These are phyloP conservation scores for Ceuthmochares aereus DNA, from an alignment of 2,113 vertebrate species.

Conservation along the genomic window DNA sequence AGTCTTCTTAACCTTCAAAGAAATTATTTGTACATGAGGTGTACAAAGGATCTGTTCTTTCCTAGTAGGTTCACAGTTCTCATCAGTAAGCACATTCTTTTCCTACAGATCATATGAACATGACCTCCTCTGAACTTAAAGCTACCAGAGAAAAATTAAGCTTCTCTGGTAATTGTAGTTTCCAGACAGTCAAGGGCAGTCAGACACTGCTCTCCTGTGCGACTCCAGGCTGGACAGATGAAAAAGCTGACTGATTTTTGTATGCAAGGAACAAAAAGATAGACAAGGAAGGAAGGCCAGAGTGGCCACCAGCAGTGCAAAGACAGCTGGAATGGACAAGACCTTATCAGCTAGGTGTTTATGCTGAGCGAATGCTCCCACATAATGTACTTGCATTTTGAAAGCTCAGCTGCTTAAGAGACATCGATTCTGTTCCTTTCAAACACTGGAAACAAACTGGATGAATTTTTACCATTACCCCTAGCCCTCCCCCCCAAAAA, in stretches of 20 bases:
- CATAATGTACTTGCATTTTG: not conserved
- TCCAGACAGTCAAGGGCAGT: not conserved
- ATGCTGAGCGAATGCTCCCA: not conserved
- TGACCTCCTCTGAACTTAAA: not conserved
- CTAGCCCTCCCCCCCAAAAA: not conserved
- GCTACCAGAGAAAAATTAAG: not conserved
- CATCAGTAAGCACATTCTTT: not conserved
- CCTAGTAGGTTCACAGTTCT: not conserved
- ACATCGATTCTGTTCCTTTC: not conserved
- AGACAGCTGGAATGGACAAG: not conserved
- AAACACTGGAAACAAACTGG: not conserved
- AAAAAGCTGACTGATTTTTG: not conserved
- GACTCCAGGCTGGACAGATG: not conserved
- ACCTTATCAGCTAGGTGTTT: not conserved
- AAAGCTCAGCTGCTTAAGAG: not conserved
- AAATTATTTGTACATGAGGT: not conserved
- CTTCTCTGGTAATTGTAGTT: not conserved
- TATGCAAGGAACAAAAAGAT: not conserved
- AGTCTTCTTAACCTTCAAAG: not conserved
- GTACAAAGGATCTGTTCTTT: not conserved
- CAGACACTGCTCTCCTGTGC: not conserved
- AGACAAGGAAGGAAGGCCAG: accelerated
- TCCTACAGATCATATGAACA: not conserved
- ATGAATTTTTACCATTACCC: not conserved
- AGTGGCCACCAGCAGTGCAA: no score